Base-by-base conservation (phyloP, 2,888 invertebrate genomes). In the Cheilosia pagana region DNA sequence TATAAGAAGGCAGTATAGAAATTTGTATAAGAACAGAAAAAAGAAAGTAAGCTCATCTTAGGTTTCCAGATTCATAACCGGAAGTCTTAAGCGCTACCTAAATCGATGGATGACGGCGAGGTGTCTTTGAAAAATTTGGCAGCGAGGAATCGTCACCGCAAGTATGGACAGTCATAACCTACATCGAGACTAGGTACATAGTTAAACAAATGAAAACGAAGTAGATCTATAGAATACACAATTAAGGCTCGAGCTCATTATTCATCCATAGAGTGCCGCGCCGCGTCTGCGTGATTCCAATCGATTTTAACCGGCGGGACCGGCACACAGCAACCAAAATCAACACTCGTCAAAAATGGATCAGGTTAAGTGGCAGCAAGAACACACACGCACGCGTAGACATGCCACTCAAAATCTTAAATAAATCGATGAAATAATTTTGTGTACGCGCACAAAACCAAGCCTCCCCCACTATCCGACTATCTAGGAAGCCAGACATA, bases 261-360 rank as follows among this genome's bases (percentile, higher is more conserved):
- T 81, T 63, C 65, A 82, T 60, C 81, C 67, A 72, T 72, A 72
- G 53, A 72, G 71, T 31, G 68, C 55, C 31, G 70, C 39, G 68
- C 55, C 31, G 70, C 39, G 82, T 78, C 77, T 77, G 67, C 65
- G 67, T 72, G 77, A 82, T 82, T 72, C 65, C 82, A 82, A 82
- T 82, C 77, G 71, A 31, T 71, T 71, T 19, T 16, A 57, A 25
- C 53, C 59, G n/a, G 41, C n/a, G 28, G 19, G 41, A n/a, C 48
- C 31, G 28, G 25, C n/a, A n/a, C n/a, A 48, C 45, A 31, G 45
- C 60, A 67, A 41, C 48, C 57, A 78, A 78, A 72, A 45, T 74
- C 78, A 82, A 82, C 65, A 83, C 78, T 77, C 45, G 41, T 60
- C 59, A 53, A 53, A 83, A 78, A 62, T 68, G 57, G 72, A 83